Evolutionary conservation across 2,797 vertebrate species (phyloP), one percentile per base, ranked within the genome.

Genomic region (Gymnodraco acuticeps): DNA sequence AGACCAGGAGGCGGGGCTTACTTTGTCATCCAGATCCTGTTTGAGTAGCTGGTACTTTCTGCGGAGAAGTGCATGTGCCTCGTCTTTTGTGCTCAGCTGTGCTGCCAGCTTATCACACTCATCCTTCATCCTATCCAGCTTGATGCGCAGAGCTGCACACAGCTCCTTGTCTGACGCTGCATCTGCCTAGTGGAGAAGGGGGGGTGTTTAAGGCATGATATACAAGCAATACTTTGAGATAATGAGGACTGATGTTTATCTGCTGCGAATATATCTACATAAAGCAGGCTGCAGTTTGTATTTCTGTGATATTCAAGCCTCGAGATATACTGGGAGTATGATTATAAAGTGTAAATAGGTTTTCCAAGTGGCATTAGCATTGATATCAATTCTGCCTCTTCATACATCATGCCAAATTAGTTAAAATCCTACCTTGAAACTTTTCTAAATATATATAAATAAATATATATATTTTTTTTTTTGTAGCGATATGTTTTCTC

Each of bases 71-170:
- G 88, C 64, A 52, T 95, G 95, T 60, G 94, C 94, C 68, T 96
- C 95, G 67, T 96, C 94, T 53, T 93, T 94, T 52, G 92, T 88
- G 53, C 83, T 90, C 90, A 97, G 94, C 81, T 98, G 94, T 53
- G 94, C 92, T 12, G 94, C 89, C 82, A 99, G 87, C 83, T 96
- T 97, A 87, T 98, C 96, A 89, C 93, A 98, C 75, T 98, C 96
- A 45, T 88, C 89, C 92, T 97, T 98, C 93, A 98, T 94, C 83
- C 96, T 96, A 92, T 98, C 97, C 82, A 97, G 83, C 69, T 98
- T 97, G 85, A 92, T 88, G 70, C 88, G 92, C 56, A 97, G 95
- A 41, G 78, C 83, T 89, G 93, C 94, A 46, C 92, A 92, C 73
- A 91, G 77, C 70, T 96, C 96, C 90, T 94, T 96, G 84, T 96